Conservation (phyloP, 2,113 vertebrate genomes). For the Chaenogobius annularis region DNA sequence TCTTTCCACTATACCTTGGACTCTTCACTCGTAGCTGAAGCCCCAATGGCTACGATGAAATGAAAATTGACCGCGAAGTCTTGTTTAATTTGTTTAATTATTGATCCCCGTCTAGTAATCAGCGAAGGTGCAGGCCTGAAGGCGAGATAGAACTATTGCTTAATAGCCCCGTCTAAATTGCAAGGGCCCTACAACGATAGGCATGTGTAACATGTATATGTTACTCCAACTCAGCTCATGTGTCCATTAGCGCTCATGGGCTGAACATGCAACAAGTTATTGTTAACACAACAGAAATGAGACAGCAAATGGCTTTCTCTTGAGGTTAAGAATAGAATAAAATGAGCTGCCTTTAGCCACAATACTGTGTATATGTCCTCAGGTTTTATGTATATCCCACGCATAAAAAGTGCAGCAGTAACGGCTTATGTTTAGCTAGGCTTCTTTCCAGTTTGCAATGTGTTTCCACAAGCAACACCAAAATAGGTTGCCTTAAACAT, state of each 20-base stretch:
- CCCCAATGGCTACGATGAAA: slow-evolving; percentile 24
- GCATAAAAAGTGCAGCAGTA: slow-evolving; percentile 35
- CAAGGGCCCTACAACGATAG: slow-evolving; percentile 16
- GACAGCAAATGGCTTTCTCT: slow-evolving; percentile 10
- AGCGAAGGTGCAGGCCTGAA: slow-evolving; percentile 51
- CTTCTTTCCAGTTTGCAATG: slow-evolving; percentile 23
- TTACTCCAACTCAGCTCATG: slow-evolving; percentile 53
- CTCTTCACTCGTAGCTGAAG: not conserved
- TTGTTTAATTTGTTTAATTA: slow-evolving; percentile 73
- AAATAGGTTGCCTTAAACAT: not conserved
- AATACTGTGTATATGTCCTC: slow-evolving; percentile 23
- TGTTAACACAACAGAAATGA: not conserved
- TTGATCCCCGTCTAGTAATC: slow-evolving; percentile 70
- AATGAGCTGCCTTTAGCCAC: slow-evolving; percentile 20
- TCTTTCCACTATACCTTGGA: not conserved
- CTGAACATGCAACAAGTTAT: slow-evolving; percentile 30
- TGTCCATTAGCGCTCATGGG: slow-evolving; percentile 25
- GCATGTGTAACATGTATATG: slow-evolving; percentile 34
- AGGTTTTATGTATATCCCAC: slow-evolving; percentile 41
- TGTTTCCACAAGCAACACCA: slow-evolving; percentile 9
- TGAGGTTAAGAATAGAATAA: slow-evolving; percentile 7
- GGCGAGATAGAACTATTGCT: slow-evolving; percentile 58
- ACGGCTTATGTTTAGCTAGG: slow-evolving; percentile 53
- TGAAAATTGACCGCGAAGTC: slow-evolving; percentile 55
- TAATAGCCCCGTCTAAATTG: slow-evolving; percentile 62